Conservation (phyloP, 2,888 invertebrate genomes). For the Neocrepidodera transversa region DNA sequence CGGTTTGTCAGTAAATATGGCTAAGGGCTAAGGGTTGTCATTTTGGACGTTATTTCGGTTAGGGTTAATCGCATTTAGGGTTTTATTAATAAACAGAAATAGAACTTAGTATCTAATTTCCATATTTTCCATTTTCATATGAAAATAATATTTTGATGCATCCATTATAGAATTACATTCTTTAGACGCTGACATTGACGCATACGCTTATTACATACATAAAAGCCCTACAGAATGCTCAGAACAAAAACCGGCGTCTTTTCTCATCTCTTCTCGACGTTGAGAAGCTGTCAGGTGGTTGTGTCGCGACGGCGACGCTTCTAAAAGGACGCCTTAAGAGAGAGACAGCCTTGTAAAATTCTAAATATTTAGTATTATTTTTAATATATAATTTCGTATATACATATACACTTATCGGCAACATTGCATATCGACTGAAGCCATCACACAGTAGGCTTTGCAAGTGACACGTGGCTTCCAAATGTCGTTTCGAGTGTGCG, state of each 20-base stretch:
- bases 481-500: conserved; percentile 26
- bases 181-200: conserved; percentile 7
- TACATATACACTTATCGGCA: no score
- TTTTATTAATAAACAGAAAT: no score
- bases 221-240: background rate
- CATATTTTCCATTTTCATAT: background rate
- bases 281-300: conserved; percentile 15
- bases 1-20: background rate
- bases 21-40: no score
- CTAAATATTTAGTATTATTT: no score
- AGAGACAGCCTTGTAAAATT: no score
- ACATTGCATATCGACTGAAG: conserved; percentile 10
- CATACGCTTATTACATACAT: conserved; percentile 10
- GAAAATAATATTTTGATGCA: conserved; percentile 7
- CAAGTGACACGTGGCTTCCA: conserved; percentile 27
- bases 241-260: background rate
- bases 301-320: background rate
- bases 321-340: background rate
- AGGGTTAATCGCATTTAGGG: no score
- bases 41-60: no score
- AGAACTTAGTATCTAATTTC: no score
- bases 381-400: no score
- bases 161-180: conserved; percentile 9
- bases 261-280: background rate
- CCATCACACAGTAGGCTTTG: conserved; percentile 28